Percentiles rank a stretch among this genome's conserved stretches.
Conservation (phyloP, 1,140 invertebrate genomes). For the Temnothorax curvispinosus region DNA sequence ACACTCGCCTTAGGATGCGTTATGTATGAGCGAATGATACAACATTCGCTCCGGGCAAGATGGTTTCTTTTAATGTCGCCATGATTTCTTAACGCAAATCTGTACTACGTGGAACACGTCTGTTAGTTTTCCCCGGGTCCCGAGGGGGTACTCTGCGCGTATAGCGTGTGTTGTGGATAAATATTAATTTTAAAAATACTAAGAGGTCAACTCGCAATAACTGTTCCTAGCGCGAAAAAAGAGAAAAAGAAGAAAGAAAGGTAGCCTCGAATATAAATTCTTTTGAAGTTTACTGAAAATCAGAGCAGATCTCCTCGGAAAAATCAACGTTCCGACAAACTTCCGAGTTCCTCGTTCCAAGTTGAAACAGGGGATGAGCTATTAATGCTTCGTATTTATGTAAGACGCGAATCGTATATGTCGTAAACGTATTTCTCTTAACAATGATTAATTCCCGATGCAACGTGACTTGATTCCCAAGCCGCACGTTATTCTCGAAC, state of each 20-base stretch:
- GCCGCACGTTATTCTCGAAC: background rate
- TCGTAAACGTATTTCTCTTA: background rate
- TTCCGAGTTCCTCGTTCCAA: background rate
- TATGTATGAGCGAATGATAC: constrained; percentile 1
- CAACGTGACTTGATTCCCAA: constrained; percentile 7
- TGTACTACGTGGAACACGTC: background rate
- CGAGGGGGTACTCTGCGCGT: background rate
- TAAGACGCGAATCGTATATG: no score
- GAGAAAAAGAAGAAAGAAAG: background rate
- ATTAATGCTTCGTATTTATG: background rate
- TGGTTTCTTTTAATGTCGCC: background rate
- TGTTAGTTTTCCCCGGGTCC: background rate
- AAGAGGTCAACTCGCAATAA: background rate
- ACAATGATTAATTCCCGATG: background rate
- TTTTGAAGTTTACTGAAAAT: background rate
- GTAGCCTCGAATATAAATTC: background rate
- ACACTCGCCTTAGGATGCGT: background rate
- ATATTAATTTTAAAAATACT: background rate
- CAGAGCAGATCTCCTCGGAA: background rate
- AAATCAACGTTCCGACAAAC: background rate
- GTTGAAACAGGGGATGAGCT: background rate
- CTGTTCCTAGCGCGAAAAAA: background rate
- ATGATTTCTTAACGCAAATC: background rate
- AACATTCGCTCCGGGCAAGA: background rate
- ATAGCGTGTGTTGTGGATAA: background rate